Base-by-base conservation (phyloP, 2,888 invertebrate genomes). In the Nudaria mundana region DNA sequence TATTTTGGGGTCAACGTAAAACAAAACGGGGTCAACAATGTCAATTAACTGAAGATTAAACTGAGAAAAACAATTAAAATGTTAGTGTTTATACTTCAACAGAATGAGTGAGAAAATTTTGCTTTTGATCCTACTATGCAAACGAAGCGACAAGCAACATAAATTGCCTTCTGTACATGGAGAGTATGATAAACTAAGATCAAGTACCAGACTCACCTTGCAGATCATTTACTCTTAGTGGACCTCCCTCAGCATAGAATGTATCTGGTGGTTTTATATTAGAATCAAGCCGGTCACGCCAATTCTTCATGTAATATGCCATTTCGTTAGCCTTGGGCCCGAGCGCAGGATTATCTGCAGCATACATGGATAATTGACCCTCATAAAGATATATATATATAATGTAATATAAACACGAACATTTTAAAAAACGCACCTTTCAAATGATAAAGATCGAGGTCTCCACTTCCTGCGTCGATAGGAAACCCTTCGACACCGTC, bases 241-340 rank as follows among this genome's bases (percentile, higher is more conserved):
- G 86, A 16, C 88, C 88, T 39, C 88, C 88, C 62, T 88, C 88
- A 4, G 87, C 80, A 44, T 84, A 86, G 23, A 87, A 52, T 10
- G 76, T 75, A 26, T 66, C 77, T 32, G 46, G 52, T 4, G 80
- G 74, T 56, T 81, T 80, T 25, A 68, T 48, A 44, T 82, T 79
- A 14, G 81, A 67, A 45, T 76, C 70, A 24, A 81, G 68, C 22
- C 82, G 68, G 40, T 79, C 74, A 33, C 73, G 68, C 84, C 83
- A 84, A 40, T 80, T 81, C 51, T 87, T 83, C 71, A 83, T 75
- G 37, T 86, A 65, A 52, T 84, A 82, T 54, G 54, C 79, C 80
- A 84, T 80, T 52, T 84, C 83, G 56, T 85, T 83, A 1, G 77
- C 67, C 49, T 79, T 79, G 35, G 53, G 47, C 20, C 71, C 58